A percentile compares a stretch with the other conserved stretches of the same genome.
Conservation (phyloP, 2,113 vertebrate species). For the Vidua macroura region DNA sequence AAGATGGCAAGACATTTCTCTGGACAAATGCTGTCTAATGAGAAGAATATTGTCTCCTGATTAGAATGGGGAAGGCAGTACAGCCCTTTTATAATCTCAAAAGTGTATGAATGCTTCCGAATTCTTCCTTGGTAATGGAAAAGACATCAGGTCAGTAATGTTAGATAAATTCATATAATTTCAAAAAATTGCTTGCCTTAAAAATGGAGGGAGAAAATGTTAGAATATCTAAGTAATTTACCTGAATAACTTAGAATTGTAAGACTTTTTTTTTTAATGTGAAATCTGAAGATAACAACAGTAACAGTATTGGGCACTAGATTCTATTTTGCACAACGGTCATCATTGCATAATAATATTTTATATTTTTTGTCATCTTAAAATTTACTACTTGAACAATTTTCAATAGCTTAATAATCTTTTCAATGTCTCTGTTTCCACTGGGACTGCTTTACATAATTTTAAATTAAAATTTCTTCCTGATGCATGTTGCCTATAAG, state of each 20-base stretch:
- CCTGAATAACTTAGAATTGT: neutral
- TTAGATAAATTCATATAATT: neutral
- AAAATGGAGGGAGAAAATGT: neutral
- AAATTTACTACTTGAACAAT: neutral
- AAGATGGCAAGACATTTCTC: neutral
- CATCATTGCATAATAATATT: neutral
- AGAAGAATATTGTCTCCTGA: neutral
- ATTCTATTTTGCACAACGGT: neutral
- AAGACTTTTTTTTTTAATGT: neutral
- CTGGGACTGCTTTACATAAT: neutral
- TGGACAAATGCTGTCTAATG: neutral
- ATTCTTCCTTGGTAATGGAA: neutral
- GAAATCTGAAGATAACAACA: neutral
- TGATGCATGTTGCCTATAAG: neutral
- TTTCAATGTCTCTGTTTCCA: conserved; percentile 3
- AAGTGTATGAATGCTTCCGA: neutral
- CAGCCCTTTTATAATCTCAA: neutral
- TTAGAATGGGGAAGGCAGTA: neutral
- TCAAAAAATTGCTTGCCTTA: neutral
- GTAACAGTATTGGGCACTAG: neutral
- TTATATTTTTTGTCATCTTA: neutral
- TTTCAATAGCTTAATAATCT: neutral
- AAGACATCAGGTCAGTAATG: neutral
- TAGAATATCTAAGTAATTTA: neutral
- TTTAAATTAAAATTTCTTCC: neutral